Evolutionary conservation across 2,888 invertebrate genomes (phyloP), one percentile per base, ranked within the genome.

Genomic region (Ormyrus labotus): DNA sequence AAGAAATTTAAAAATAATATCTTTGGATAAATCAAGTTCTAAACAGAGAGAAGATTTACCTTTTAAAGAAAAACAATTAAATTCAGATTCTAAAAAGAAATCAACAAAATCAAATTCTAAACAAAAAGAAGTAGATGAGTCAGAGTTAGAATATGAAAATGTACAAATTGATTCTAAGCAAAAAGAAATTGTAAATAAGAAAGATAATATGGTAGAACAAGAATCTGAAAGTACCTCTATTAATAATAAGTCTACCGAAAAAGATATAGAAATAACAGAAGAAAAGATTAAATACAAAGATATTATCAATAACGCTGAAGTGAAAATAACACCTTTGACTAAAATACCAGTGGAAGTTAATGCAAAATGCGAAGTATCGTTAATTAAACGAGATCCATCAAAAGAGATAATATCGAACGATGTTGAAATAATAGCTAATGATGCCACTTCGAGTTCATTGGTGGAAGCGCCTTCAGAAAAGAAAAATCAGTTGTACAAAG

Each of bases 381-480:
- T 34, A 34, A 34, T 4, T 34, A 34, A 34, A 34, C 34, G 34
- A 34, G 34, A 34, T 34, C 34, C 34, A 34, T 34, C 34, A 34
- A 34, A 34, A 1, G 34, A 34, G 3, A 34, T 34, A 34, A 34
- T 34, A 34, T 4, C 34, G 34, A 34, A 34, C 34, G 34, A 34
- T 34, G 0, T 34, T 34, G 34, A 34, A 34, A 34, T 34, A 34
- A 34, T 34, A 34, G 4, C 9, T 50, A 65, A 74, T 3, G 34
- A 34, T 7, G 51, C 70, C 55, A 51, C 6, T 47, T 7, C 70
- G 5, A 60, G 7, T 55, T 11, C n/a, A 8, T 11, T 58, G 4
- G 51, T 11, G 3, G 76, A 81, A n/a, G 7, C 69, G 3, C 6
- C 34, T 11, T 61, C 60, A 68, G 72, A 78, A 47, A 81, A 78